These are phyloP conservation scores for Entosphenus tridentatus DNA, from an alignment of 2,113 vertebrate genomes.

Conservation along the genomic window DNA sequence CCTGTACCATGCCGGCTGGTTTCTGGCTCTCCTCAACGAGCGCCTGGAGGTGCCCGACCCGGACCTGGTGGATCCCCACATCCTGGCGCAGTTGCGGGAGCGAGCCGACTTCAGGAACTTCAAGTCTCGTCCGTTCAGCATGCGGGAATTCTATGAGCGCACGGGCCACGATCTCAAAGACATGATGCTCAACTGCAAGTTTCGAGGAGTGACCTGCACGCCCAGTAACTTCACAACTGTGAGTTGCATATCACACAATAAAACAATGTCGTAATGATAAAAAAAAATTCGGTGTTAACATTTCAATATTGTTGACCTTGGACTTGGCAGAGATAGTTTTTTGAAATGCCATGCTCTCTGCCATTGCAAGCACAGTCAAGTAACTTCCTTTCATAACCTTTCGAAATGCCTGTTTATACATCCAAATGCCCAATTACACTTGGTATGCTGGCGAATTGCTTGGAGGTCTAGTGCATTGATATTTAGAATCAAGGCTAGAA, in stretches of 20 bases:
- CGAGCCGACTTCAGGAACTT: conserved; percentile 77
- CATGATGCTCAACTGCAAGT: conserved; percentile 96
- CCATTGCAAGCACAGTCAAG: too few relatives aligned
- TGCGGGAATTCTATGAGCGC: conserved; percentile 77
- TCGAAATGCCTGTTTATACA: too few relatives aligned
- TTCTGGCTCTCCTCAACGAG: conserved; percentile 68
- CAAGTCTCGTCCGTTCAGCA: conserved; percentile 70
- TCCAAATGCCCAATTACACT: too few relatives aligned
- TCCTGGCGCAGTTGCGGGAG: conserved; percentile 47
- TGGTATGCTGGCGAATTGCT: too few relatives aligned
- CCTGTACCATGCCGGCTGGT: conserved; percentile 79
- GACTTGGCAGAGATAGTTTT: too few relatives aligned
- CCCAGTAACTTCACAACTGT: conserved; percentile 79
- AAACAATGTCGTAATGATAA: too few relatives aligned
- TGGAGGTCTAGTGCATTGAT: too few relatives aligned
- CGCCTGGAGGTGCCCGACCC: conserved; percentile 64
- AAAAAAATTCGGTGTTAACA: too few relatives aligned
- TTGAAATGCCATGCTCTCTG: too few relatives aligned
- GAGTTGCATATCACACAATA: conserved; percentile 23
- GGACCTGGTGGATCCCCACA: conserved; percentile 55
- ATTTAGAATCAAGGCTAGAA: too few relatives aligned
- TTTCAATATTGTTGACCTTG: too few relatives aligned
- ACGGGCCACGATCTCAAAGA: conserved; percentile 84
- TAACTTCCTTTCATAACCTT: too few relatives aligned
- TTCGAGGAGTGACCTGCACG: conserved; percentile 69